Conservation (phyloP, 2,113 vertebrate genomes). For the Pygathrix nemaeus region DNA sequence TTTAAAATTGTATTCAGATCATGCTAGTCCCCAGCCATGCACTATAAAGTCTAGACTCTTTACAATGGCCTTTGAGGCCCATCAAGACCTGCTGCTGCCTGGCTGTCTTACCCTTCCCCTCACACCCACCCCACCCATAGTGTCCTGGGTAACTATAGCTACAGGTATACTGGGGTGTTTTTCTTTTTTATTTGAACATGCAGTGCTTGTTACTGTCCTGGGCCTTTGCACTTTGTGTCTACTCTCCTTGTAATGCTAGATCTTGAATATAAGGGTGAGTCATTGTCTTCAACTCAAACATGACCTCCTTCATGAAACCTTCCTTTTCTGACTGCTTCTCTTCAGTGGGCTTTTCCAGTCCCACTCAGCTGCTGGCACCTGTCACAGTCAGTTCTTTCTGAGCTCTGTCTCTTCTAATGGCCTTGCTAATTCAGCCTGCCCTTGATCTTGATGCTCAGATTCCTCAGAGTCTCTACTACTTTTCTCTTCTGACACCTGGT, state of each 20-base stretch:
- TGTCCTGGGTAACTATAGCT: too few species aligned
- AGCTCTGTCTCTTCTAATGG: not conserved
- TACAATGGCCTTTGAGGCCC: not conserved
- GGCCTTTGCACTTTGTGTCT: not conserved
- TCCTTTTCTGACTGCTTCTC: not conserved
- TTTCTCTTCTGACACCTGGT: not conserved
- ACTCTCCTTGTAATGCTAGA: not conserved
- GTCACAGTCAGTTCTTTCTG: not conserved
- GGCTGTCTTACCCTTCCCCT: not conserved
- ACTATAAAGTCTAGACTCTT: not conserved
- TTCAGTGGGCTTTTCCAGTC: not conserved
- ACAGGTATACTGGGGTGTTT: not conserved
- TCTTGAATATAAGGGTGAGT: not conserved
- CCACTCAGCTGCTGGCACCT: not conserved
- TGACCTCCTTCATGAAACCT: not conserved
- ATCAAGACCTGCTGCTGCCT: not conserved
- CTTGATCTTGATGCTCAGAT: not conserved
- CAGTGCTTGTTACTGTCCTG: not conserved
- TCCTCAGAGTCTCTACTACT: not conserved
- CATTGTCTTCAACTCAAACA: not conserved
- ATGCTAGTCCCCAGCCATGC: not conserved
- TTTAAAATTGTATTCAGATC: not conserved
- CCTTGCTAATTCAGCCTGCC: not conserved
- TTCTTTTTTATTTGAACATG: not conserved
- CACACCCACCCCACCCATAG: accelerated